Evolutionary conservation across 2,113 vertebrate species (phyloP).

Genomic region (human (Homo sapiens)): GRCh38 chr1:226182001-226182500

Average conservation of each 20-base stretch:
- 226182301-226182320: neutral
- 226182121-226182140: neutral
- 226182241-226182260: neutral
- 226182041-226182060: neutral
- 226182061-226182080: neutral
- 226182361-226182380: too few relatives aligned
- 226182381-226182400: too few relatives aligned
- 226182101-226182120: neutral
- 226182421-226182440: too few relatives aligned
- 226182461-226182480: too few relatives aligned
- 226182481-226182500: too few relatives aligned
- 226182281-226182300: neutral
- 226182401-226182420: too few relatives aligned
- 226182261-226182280: neutral
- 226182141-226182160: neutral
- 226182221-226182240: neutral
- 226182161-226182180: neutral
- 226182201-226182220: neutral
- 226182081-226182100: neutral
- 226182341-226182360: too few relatives aligned
- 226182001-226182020: neutral
- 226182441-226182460: too few relatives aligned
- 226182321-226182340: too few relatives aligned
- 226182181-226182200: neutral
- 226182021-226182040: neutral